A percentile compares a stretch with the other conserved stretches of the same genome.
phyloP scores from a whole-genome alignment of 2,888 invertebrate species.

The Diachrysia chrysitis region DNA sequence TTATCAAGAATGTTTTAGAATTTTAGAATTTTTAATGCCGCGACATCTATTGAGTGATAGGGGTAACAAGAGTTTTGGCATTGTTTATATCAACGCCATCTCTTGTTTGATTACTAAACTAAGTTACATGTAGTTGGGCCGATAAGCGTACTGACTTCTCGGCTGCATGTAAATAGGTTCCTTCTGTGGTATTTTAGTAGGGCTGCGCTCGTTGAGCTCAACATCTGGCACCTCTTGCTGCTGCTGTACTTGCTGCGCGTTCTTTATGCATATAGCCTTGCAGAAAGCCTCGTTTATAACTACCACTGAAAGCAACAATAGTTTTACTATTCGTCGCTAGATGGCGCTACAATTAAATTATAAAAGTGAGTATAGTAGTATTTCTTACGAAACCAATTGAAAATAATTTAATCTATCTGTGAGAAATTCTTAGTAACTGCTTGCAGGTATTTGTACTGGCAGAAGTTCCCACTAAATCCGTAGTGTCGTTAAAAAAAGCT shows the following conservation, averaged over 20 bases:
- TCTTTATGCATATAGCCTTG: constrained; percentile 70
- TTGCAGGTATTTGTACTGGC: too few species aligned
- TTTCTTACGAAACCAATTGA: too few species aligned
- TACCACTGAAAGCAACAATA: constrained; percentile 69
- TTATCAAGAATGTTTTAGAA: neutral
- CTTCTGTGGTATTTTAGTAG: constrained; percentile 9
- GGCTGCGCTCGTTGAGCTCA: constrained; percentile 40
- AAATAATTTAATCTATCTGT: too few species aligned
- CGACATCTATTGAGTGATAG: constrained; percentile 5
- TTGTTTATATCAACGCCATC: constrained; percentile 59
- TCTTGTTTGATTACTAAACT: constrained; percentile 43
- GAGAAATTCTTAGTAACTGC: too few species aligned
- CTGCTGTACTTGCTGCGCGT: constrained; percentile 31
- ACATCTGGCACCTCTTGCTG: constrained; percentile 33
- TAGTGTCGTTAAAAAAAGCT: neutral
- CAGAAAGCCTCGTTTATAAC: constrained; percentile 79
- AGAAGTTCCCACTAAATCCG: too few species aligned
- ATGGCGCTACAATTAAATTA: neutral
- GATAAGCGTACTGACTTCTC: constrained; percentile 11
- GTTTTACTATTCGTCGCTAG: constrained; percentile 5
- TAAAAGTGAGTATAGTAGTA: too few species aligned
- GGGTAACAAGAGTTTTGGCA: constrained; percentile 10
- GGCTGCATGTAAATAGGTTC: constrained; percentile 32
- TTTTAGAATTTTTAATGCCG: neutral
- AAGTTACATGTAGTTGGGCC: constrained; percentile 12